A percentile compares a stretch with the other conserved stretches of the same genome.
phyloP scores from a whole-genome alignment of 2,797 vertebrate genomes.

The Emys orbicularis region DNA sequence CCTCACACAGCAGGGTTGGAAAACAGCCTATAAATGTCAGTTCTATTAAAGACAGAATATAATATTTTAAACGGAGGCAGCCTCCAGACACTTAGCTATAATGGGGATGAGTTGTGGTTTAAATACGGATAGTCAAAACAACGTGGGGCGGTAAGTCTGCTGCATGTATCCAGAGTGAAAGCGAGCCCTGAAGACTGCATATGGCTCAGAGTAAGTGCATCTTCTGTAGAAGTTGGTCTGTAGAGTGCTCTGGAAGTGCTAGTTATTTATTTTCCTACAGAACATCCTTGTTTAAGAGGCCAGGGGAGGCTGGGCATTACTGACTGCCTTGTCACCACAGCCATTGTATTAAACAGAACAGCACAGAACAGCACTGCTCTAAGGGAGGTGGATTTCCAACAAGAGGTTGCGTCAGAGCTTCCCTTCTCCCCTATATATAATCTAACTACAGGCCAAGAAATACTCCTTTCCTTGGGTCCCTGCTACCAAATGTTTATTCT shows the following conservation, averaged over 20 bases:
- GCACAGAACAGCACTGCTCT: neutral
- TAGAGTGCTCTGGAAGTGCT: neutral
- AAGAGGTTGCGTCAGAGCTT: constrained; percentile 18
- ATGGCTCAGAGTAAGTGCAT: neutral
- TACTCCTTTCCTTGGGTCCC: constrained; percentile 14
- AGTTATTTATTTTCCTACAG: neutral
- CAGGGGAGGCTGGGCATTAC: neutral
- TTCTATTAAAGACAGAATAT: neutral
- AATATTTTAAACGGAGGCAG: neutral
- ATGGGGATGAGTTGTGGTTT: neutral
- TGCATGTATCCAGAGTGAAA: neutral
- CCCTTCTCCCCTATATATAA: neutral
- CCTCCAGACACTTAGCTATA: neutral
- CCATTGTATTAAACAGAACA: neutral
- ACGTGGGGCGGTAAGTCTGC: neutral
- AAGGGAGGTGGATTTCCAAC: neutral
- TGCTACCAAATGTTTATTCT: constrained; percentile 66
- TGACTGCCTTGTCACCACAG: neutral
- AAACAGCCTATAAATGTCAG: neutral
- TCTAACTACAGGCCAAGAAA: constrained; percentile 32
- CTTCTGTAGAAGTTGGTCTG: neutral
- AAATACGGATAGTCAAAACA: neutral
- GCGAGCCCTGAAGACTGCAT: neutral
- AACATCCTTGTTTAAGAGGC: neutral
- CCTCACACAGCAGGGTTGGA: neutral